Percentiles rank a stretch among this genome's conserved stretches.
Evolutionary conservation across 2,797 vertebrate genomes (phyloP).

Genomic region (Hydrocynus forskahlii): DNA sequence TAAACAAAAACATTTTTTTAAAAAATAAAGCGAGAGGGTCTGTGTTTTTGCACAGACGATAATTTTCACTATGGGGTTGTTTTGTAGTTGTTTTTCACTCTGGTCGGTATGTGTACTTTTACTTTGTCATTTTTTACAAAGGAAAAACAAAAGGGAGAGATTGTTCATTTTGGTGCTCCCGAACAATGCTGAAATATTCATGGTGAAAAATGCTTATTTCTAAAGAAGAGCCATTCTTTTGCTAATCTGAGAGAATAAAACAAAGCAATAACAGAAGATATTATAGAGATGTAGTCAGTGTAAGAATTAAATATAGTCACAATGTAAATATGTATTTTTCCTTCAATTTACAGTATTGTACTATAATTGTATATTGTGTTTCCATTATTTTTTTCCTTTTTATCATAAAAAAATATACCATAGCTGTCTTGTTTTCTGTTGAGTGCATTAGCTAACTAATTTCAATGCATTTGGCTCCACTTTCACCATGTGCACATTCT

Average conservation of each 20-base stretch:
- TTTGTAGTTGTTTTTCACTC: conserved; percentile 80
- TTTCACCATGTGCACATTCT: conserved; percentile 22
- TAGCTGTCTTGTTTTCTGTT: conserved; percentile 84
- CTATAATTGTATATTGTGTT: conserved; percentile 91
- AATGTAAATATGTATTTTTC: conserved; percentile 86
- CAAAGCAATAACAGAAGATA: conserved; percentile 93
- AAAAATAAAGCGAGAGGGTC: conserved; percentile 44
- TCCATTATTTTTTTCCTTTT: conserved; percentile 80
- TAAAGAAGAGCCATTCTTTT: conserved; percentile 77
- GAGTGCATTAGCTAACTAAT: conserved; percentile 77
- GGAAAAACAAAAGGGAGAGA: conserved; percentile 69
- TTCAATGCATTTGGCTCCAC: conserved; percentile 62
- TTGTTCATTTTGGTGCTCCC: conserved; percentile 73
- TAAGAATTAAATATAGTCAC: conserved; percentile 79
- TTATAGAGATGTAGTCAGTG: conserved; percentile 83
- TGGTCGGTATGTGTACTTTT: conserved; percentile 64
- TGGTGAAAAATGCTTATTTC: conserved; percentile 75
- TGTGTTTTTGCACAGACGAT: conserved; percentile 63
- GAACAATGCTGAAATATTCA: conserved; percentile 64
- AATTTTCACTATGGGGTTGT: conserved; percentile 66
- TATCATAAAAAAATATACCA: conserved; percentile 78
- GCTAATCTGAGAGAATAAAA: conserved; percentile 80
- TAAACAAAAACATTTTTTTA: conserved; percentile 40
- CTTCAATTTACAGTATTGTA: conserved; percentile 83
- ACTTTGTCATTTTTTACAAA: conserved; percentile 69